Evolutionary conservation across 1,140 invertebrate genomes (phyloP), one percentile per base, ranked within the genome.

Genomic region (Dendrolimus kikuchii): DNA sequence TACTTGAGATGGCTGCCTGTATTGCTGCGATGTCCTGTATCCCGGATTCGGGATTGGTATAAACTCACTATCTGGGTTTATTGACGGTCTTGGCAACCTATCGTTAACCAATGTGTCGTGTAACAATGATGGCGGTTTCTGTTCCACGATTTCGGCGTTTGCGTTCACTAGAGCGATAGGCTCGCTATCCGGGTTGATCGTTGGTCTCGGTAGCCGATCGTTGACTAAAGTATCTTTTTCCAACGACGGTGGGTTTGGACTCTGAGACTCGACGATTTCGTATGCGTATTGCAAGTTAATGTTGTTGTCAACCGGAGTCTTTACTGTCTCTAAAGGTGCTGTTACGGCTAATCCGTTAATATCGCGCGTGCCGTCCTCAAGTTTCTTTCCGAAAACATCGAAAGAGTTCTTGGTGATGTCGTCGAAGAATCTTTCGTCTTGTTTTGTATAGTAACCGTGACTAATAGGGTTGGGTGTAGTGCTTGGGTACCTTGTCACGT

Each of bases 371-470:
- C 70, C 76, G 61, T 87, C 83, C 47, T 88, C 88, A 4, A 94
- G 65, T 74, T 93, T 94, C 64, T 93, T 91, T 0, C 93, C 93
- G 60, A 94, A 94, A 55, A 92, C 89, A 37, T 92, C 93, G 60
- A 94, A 93, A 49, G 93, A 93, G 60, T 93, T 92, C 66, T 92
- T 93, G 4, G 93, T 94, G 6, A 92, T 92, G 59, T 94, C 92
- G 59, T 94, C 93, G 41, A 94, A 81, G 38, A 92, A 88, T 40
- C 88, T 88, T 57, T 92, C 92, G 46, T 94, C 92, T 53, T 93
- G 92, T 67, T 92, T 92, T 0, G 92, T 93, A 68, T 92, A 93
- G 62, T 92, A 93, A 2, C 89, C 89, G 56, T 91, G 88, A 50
- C 91, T 90, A 38, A 90, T 74, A 5, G 92, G 91, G 64, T 91